Evolutionary conservation across 1,140 invertebrate species (phyloP).

Genomic region (Pseudoatta argentina): DNA sequence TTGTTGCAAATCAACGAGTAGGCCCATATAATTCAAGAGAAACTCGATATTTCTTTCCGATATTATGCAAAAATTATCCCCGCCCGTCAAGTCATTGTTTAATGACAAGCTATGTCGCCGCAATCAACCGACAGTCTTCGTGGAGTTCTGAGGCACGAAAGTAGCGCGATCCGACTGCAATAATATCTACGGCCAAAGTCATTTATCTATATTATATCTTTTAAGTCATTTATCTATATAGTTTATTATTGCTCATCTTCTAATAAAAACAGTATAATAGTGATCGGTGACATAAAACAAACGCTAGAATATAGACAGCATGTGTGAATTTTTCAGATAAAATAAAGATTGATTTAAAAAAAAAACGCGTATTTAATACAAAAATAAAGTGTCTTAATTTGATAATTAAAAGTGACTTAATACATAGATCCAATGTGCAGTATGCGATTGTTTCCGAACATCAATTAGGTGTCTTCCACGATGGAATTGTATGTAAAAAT

Average conservation of each 20-base stretch:
- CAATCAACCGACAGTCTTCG: conserved; percentile 54
- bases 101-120: conserved; percentile 63
- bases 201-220: background rate
- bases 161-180: background rate
- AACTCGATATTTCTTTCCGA: conserved; percentile 85
- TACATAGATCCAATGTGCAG: background rate
- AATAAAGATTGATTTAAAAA: background rate
- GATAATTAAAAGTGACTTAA: background rate
- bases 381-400: background rate
- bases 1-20: conserved; percentile 83
- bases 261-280: background rate
- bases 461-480: conserved; percentile 20
- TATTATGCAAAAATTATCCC: conserved; percentile 86
- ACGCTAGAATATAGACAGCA: background rate
- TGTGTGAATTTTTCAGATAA: conserved; percentile 2
- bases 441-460: conserved; percentile 1
- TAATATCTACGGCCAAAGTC: background rate
- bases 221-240: background rate
- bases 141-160: conserved; percentile 24
- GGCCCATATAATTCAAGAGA: conserved; percentile 84
- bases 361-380: background rate
- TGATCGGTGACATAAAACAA: background rate
- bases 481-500: conserved; percentile 14
- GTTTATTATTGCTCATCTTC: background rate
- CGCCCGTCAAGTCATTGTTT: conserved; percentile 78